Base-by-base conservation (phyloP, 2,113 vertebrate species). In the Micromys minutus region DNA sequence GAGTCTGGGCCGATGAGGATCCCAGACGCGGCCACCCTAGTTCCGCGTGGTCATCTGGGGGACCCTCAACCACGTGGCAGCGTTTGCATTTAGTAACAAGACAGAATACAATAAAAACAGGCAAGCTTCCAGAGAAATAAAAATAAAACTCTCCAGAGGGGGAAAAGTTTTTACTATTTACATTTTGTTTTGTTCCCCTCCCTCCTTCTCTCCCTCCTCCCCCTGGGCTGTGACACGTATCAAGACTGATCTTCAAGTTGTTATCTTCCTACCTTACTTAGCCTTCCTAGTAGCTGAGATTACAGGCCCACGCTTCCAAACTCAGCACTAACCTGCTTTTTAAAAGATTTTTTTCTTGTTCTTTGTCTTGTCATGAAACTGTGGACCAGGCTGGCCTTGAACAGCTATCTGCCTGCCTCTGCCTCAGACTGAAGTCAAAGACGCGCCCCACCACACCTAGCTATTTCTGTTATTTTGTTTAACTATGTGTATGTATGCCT, bases 51-150 rank as follows among this genome's bases (percentile, higher is more conserved):
- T 63, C 71, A 39, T 26, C 75, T 21, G 39, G 74, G 21, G 52
- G 83, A n/a, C 5, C 31, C 45, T 13, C 69, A 47, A 76, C 91
- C 93, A 42, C 77, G 94, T 71, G 95, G 74, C 69, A 59, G 83
- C 87, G 89, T 89, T 80, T 94, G 89, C 94, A 81, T 79, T 84
- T 7, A 84, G 91, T 52, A 10, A 65, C 16, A 19, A 45, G 76
- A 89, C 84, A 90, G 88, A 61, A 61, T 24, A 42, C 59, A 83
- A n/a, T 69, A 81, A 84, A 93, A 67, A 67, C 84, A 17, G 10
- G 7, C 55, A 45, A 21, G 63, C 75, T 77, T 61, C 59, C 29
- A 47, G 24, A 26, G 69, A 94, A 91, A 87, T 90, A 67, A 79
- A 87, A 85, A 21, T n/a, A n/a, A 24, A 80, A 91, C 94, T 55